A percentile compares a stretch with the other conserved stretches of the same genome.
These are phyloP conservation scores for Zaprionus gabonicus DNA, from an alignment of 1,140 invertebrate genomes.

Conservation along the genomic window DNA sequence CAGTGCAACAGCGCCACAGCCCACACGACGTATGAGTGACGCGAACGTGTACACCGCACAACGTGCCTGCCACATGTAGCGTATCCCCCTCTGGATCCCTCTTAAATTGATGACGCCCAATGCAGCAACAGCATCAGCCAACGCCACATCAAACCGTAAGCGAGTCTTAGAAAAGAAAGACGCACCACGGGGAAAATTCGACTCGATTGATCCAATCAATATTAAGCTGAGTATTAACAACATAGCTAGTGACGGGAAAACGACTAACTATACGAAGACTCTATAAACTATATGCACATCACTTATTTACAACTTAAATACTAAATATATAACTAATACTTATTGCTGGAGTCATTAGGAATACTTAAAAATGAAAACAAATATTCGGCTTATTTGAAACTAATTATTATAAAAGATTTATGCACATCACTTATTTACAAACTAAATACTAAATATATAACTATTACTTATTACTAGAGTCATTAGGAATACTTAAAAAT, in stretches of 20 bases:
- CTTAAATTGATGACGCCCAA: constrained; percentile 13
- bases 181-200: constrained; percentile 2
- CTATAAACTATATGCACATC: not conserved
- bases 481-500: too few relatives aligned
- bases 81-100: not conserved
- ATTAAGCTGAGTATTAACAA: not conserved
- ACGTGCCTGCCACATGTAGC: constrained; percentile 41
- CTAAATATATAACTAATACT: not conserved
- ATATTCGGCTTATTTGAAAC: too few relatives aligned
- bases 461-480: not conserved
- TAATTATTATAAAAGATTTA: too few relatives aligned
- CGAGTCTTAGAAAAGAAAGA: constrained; percentile 1
- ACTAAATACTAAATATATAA: not conserved
- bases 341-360: too few relatives aligned
- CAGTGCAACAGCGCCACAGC: constrained; percentile 33
- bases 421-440: not conserved
- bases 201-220: constrained; percentile 9
- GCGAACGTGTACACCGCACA: constrained; percentile 42
- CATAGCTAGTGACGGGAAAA: not conserved
- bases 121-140: not conserved
- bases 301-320: not conserved
- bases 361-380: too few relatives aligned
- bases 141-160: not conserved
- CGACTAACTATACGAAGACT: not conserved
- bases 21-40: constrained; percentile 56